phyloP scores from a whole-genome alignment of 2,888 invertebrate genomes.

The Pyrgus malvae region DNA sequence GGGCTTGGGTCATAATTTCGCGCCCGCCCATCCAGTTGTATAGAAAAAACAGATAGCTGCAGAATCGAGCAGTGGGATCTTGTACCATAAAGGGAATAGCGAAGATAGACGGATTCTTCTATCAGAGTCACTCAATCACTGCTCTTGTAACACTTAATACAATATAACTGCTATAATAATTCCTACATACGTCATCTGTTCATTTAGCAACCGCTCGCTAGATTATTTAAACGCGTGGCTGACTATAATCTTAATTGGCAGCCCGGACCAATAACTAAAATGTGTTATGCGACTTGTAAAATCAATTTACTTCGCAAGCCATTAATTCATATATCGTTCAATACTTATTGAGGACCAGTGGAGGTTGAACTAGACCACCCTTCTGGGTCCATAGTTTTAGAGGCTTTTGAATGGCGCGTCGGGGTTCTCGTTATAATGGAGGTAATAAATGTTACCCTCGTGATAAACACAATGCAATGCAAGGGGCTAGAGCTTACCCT shows the following conservation, averaged over 20 bases:
- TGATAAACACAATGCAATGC: conserved; percentile 72
- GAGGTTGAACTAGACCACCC: conserved; percentile 41
- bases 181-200: neutral
- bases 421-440: conserved; percentile 50
- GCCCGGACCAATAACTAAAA: conserved; percentile 37
- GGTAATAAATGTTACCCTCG: conserved; percentile 74
- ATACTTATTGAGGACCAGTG: conserved; percentile 55
- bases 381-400: conserved; percentile 37
- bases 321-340: conserved; percentile 73
- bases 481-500: conserved; percentile 64
- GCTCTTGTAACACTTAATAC: too few species aligned
- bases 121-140: too few species aligned
- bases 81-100: too few species aligned
- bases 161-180: too few species aligned
- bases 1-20: too few species aligned
- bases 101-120: too few species aligned
- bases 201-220: neutral
- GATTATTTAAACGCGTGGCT: conserved; percentile 15
- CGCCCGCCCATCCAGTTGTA: too few species aligned
- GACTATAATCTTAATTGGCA: conserved; percentile 33
- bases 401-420: conserved; percentile 49
- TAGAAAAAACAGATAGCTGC: too few species aligned
- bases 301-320: conserved; percentile 77
- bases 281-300: conserved; percentile 49
- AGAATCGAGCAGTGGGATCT: too few species aligned